These are phyloP conservation scores for Cotesia glomerata DNA, from an alignment of 1,140 invertebrate species.

Conservation along the genomic window DNA sequence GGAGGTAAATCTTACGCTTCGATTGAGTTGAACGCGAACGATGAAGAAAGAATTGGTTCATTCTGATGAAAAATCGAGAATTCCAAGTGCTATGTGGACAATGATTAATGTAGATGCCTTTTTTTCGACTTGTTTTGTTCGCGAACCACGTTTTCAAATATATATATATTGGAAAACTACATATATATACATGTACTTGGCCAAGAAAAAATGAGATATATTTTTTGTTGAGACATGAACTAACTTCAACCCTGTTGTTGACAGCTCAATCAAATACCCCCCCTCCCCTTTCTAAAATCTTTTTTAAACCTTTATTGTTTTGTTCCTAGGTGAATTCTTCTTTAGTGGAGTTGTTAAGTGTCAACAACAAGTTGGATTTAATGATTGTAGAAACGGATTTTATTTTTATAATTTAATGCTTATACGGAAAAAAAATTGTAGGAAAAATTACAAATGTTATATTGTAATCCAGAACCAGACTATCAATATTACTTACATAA, in stretches of 20 bases:
- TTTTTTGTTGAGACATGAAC: neutral
- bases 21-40: neutral
- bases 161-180: neutral
- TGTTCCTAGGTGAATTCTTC: neutral
- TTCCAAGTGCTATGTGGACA: neutral
- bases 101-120: constrained; percentile 5
- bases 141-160: neutral
- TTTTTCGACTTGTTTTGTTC: neutral
- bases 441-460: too few relatives aligned
- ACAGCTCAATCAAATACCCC: constrained; percentile 4
- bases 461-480: too few relatives aligned
- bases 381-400: too few relatives aligned
- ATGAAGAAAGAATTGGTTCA: constrained; percentile 1
- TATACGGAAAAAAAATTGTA: too few relatives aligned
- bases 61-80: neutral
- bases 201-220: neutral
- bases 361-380: constrained; percentile 1
- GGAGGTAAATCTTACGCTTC: neutral
- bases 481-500: too few relatives aligned
- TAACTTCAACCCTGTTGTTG: neutral
- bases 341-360: neutral
- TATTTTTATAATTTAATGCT: too few relatives aligned
- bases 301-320: neutral
- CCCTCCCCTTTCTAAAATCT: neutral
- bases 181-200: neutral